Evolutionary conservation across 2,888 invertebrate genomes (phyloP).

Genomic region (Sepioteuthis lessoniana): DNA sequence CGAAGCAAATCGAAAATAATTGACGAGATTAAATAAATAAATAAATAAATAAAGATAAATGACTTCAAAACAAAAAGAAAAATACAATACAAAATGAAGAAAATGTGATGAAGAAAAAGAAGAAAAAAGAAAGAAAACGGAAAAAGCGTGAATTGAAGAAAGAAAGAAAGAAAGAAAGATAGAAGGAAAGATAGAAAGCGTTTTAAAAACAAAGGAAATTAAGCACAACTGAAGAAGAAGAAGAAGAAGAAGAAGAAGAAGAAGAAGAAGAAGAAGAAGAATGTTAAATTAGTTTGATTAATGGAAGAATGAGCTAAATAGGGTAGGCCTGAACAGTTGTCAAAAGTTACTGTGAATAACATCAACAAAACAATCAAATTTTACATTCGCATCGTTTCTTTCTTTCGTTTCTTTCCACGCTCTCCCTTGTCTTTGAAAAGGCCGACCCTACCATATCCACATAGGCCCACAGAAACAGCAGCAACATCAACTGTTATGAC

Average conservation of each 20-base stretch:
- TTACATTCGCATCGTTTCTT: neutral
- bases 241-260: neutral
- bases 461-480: neutral
- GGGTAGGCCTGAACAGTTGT: neutral
- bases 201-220: neutral
- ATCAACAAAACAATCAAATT: slow-evolving; percentile 4
- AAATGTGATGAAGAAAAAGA: neutral
- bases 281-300: neutral
- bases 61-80: neutral
- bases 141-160: too few species aligned
- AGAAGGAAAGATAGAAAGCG: neutral
- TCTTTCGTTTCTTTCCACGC: neutral
- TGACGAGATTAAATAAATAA: neutral
- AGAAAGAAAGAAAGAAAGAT: neutral
- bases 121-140: too few species aligned
- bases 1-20: neutral
- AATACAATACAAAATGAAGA: too few species aligned
- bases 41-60: neutral
- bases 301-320: neutral
- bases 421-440: neutral
- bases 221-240: neutral
- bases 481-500: neutral
- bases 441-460: neutral
- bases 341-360: neutral
- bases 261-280: too few species aligned